Evolutionary conservation across 37 sponge, comb jelly and placozoan genomes (phyloP), one percentile per base, ranked within the genome.

Genomic region (Agelas oroides): DNA sequence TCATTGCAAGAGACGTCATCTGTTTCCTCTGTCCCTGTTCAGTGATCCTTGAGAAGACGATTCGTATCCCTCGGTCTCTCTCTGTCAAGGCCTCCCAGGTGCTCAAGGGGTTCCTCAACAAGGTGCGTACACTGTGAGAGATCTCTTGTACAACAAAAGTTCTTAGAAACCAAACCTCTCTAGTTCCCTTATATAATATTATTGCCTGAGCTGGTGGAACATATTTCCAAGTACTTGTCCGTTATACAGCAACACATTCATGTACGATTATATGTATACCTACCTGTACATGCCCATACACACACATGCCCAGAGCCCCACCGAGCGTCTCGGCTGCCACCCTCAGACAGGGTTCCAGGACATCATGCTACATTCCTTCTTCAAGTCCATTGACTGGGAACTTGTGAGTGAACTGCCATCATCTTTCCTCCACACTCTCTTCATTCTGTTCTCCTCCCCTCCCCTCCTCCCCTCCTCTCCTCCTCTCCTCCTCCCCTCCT

Each of bases 331-430:
- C 21, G 98, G 96, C 28, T 98, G 98, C 62, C 92, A 96, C 60
- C 95, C 93, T 39, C 89, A 93, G 76, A 91, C 92, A 1, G 98
- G 98, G 1, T 94, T 94, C 59, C 67, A 71, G 31, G 94, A 96
- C 77, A 93, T 98, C 62, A 84, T 78, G 53, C 73, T 81, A 53
- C 96, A 98, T 54, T 64, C 82, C n/a, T 98, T 95, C 83, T 98
- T 91, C 87, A 82, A 89, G 46, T 73, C 88, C n/a, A 89, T 98
- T 31, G 98, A 98, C 31, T 98, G 98, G 98, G 96, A 98, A 79
- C 84, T 89, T 74, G 92, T 97, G 67, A 83, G 93, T 54, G 34
- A 21, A 25, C 46, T 46, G 46, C 46, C 46, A 3, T 46, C 8
- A 3, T 28, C 14, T 67, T 31, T 67, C 68, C 33, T 34, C 33